Percentiles rank a stretch among this genome's conserved stretches.
phyloP scores from a whole-genome alignment of 2,113 vertebrate species.

The Aleadryas rufinucha region DNA sequence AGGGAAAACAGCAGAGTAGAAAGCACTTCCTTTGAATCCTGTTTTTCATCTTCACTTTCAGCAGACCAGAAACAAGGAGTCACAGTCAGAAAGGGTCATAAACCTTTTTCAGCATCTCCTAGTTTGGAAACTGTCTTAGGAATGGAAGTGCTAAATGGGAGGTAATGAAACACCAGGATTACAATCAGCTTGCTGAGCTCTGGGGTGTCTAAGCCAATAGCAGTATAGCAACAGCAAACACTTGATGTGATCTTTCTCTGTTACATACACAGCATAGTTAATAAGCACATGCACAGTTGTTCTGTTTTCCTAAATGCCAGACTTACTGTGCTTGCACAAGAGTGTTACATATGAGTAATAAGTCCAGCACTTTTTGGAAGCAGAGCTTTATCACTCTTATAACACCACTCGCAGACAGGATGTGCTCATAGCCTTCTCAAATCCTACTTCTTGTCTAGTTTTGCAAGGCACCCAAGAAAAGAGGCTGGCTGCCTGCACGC shows the following conservation, averaged over 20 bases:
- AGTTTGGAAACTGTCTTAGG: neutral
- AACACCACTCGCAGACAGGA: neutral
- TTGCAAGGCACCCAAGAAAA: neutral
- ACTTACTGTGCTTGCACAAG: neutral
- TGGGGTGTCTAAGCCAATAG: neutral
- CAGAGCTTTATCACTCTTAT: neutral
- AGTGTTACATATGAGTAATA: neutral
- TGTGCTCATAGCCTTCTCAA: neutral
- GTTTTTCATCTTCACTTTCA: neutral
- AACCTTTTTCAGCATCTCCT: neutral
- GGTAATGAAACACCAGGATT: neutral
- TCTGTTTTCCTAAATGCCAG: conserved; percentile 12
- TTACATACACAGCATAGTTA: neutral
- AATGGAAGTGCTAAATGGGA: neutral
- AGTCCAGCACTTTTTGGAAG: conserved; percentile 5
- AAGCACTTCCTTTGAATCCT: neutral
- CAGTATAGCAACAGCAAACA: neutral
- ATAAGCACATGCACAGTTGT: neutral
- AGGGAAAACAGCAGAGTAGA: neutral
- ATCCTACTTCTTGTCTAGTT: neutral
- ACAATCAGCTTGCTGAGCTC: neutral
- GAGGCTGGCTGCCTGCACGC: neutral
- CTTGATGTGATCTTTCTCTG: neutral
- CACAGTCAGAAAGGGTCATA: neutral
- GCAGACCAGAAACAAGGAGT: neutral